phyloP scores from a whole-genome alignment of 2,888 invertebrate genomes.

The Eilema sororculum region DNA sequence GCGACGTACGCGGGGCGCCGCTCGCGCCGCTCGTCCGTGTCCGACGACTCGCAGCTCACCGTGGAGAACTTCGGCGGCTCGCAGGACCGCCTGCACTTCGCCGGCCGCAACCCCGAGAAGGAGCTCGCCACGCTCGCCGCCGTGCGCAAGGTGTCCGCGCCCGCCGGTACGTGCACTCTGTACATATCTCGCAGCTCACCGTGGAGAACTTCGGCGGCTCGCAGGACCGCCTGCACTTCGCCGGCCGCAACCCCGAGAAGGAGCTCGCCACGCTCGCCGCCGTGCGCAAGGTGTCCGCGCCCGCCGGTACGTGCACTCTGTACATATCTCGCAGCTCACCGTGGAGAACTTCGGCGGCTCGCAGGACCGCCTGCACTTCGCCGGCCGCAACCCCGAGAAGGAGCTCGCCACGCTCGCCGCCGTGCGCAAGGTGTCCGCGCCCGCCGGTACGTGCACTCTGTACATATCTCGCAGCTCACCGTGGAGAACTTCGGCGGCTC shows the following conservation, averaged over 20 bases:
- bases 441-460: conserved; percentile 43
- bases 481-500: conserved; percentile 95
- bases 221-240: conserved; percentile 95
- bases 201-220: conserved; percentile 97
- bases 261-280: conserved; percentile 85
- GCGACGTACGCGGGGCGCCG: conserved; percentile 92
- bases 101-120: conserved; percentile 94
- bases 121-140: conserved; percentile 85
- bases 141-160: conserved; percentile 83
- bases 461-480: no score
- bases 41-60: conserved; percentile 95
- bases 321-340: no score
- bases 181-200: conserved; percentile 90
- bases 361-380: conserved; percentile 95
- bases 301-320: conserved; percentile 67
- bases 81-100: conserved; percentile 95
- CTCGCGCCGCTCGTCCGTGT: conserved; percentile 93
- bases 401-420: conserved; percentile 85
- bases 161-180: conserved; percentile 68
- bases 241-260: conserved; percentile 94
- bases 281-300: conserved; percentile 83
- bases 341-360: conserved; percentile 95
- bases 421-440: conserved; percentile 83
- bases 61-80: conserved; percentile 97
- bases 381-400: conserved; percentile 94